Evolutionary conservation across 2,113 vertebrate species (phyloP).

Genomic region (Esox niger): DNA sequence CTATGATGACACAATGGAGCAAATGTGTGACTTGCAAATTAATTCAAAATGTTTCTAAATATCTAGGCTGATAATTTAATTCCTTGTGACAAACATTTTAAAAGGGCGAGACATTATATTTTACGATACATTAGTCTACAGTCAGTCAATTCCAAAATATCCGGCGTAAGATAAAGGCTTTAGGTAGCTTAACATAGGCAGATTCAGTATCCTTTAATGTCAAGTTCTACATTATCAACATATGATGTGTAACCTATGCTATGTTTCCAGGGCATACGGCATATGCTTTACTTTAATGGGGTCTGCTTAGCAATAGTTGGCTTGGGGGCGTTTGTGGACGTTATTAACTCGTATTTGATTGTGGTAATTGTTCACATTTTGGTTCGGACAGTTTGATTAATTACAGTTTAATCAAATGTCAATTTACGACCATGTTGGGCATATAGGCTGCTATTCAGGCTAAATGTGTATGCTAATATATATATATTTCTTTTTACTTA

Average conservation of each 20-base stretch:
- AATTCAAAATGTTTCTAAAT: too few species aligned
- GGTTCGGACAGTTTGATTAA: constrained; percentile 83
- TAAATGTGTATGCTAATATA: too few species aligned
- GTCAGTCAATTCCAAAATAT: too few species aligned
- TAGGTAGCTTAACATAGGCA: too few species aligned
- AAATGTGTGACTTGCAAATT: too few species aligned
- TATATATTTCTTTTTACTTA: too few species aligned
- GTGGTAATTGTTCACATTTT: constrained; percentile 82
- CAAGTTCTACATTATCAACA: not conserved
- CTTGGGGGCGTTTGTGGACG: constrained; percentile 74
- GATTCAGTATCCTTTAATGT: not conserved
- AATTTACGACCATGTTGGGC: not conserved
- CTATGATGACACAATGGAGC: too few species aligned
- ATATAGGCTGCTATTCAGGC: not conserved
- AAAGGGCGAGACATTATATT: too few species aligned
- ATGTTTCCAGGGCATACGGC: not conserved
- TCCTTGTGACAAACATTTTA: too few species aligned
- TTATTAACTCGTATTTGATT: constrained; percentile 86
- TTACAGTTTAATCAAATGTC: constrained; percentile 81
- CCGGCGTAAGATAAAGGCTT: too few species aligned
- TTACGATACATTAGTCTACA: too few species aligned
- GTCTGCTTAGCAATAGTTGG: constrained; percentile 55
- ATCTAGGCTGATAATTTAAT: too few species aligned
- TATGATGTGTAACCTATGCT: not conserved
- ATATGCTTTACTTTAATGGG: constrained; percentile 9